These are phyloP conservation scores for Brachyptera risi DNA, from an alignment of 2,888 invertebrate species.

Conservation along the genomic window DNA sequence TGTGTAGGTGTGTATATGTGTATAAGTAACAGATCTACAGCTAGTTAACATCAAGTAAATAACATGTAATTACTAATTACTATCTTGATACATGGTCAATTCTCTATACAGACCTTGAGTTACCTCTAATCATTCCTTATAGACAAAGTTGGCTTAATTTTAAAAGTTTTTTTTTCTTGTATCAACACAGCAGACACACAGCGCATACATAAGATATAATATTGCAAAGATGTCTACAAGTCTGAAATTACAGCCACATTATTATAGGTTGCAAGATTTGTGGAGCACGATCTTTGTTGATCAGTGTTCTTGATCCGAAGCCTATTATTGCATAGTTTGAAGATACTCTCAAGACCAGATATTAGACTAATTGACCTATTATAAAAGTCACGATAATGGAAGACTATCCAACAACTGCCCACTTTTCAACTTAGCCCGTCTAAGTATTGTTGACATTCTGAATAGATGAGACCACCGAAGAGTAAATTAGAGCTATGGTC, in stretches of 20 bases:
- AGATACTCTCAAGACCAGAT: slow-evolving; percentile 8
- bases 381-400: slow-evolving; percentile 23
- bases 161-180: slow-evolving; percentile 8
- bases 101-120: background rate
- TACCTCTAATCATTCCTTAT: slow-evolving; percentile 3
- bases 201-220: background rate
- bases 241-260: slow-evolving; percentile 7
- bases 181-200: too few species aligned
- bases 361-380: slow-evolving; percentile 30
- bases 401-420: background rate
- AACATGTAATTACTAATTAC: slow-evolving; percentile 10
- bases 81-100: background rate
- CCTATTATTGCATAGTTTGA: slow-evolving; percentile 27
- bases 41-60: slow-evolving; percentile 5
- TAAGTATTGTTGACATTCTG: slow-evolving; percentile 8
- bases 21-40: too few species aligned
- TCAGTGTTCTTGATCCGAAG: slow-evolving; percentile 6
- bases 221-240: slow-evolving; percentile 13
- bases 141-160: slow-evolving; percentile 15
- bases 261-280: slow-evolving; percentile 27
- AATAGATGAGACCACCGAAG: slow-evolving; percentile 2
- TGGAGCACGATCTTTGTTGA: slow-evolving; percentile 22
- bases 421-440: background rate
- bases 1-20: too few species aligned
- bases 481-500: slow-evolving; percentile 9